These are phyloP conservation scores for Hydrocynus forskahlii DNA, from an alignment of 2,797 vertebrate species.

Conservation along the genomic window DNA sequence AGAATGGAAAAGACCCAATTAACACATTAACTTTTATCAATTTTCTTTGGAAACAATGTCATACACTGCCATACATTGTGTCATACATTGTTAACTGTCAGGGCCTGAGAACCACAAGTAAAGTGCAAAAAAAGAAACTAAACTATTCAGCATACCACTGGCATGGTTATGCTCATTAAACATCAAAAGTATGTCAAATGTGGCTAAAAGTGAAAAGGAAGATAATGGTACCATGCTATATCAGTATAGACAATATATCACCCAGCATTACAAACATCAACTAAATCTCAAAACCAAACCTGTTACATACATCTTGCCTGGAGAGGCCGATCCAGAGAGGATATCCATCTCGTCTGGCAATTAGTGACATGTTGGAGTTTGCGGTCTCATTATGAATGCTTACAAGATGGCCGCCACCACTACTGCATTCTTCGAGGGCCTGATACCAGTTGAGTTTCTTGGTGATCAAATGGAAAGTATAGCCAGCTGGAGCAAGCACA, in stretches of 20 bases:
- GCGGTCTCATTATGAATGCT: slow-evolving; percentile 82
- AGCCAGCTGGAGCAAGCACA: slow-evolving; percentile 72
- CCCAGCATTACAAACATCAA: neutral
- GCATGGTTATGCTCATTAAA: no score
- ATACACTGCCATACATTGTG: no score
- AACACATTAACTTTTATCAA: neutral
- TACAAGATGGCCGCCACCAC: slow-evolving; percentile 81
- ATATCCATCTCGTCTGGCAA: slow-evolving; percentile 87
- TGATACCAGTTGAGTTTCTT: slow-evolving; percentile 86
- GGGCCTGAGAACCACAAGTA: no score
- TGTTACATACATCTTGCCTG: slow-evolving; percentile 85
- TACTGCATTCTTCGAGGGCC: slow-evolving; percentile 82
- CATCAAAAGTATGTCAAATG: no score
- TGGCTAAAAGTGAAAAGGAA: no score
- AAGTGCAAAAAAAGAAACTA: no score
- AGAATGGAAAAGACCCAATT: neutral
- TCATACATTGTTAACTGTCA: no score
- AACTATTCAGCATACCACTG: no score
- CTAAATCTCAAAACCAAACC: neutral
- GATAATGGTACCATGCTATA: no score
- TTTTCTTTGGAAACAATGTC: no score
- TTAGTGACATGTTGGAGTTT: slow-evolving; percentile 77
- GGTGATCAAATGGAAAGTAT: slow-evolving; percentile 80
- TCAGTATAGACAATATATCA: neutral
- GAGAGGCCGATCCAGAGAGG: slow-evolving; percentile 93